Base-by-base conservation (phyloP, 2,113 vertebrate species). In the Aspiorhynchus laticeps region DNA sequence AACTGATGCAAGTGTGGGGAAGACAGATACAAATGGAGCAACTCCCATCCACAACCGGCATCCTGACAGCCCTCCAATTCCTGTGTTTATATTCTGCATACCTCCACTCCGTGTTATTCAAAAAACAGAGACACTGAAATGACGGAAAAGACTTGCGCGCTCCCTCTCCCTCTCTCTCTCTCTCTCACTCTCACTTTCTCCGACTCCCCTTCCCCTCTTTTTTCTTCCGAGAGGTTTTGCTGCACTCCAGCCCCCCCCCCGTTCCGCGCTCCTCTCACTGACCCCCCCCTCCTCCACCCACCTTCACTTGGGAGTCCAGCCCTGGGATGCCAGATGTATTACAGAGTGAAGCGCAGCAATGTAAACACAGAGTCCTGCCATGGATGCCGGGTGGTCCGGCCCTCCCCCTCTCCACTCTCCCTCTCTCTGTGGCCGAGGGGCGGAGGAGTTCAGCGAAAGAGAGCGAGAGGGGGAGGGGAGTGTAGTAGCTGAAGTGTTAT, bases 251-350 rank as follows among this genome's bases (percentile, higher is more conserved):
- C 61, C 90, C 21, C 76, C 89, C n/a, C 85, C 84, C 90, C 90
- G 88, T 80, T 89, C 89, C 38, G 90, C 87, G 59, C 87, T 92
- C 28, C 89, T 88, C 86, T 88, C 28, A 4, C 9, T 59, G 61
- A 71, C 73, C 26, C 65, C 15, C 71, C 53, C 80, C 48, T 51
- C 9, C 61, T 71, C 94, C 95, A 93, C 96, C 95, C 95, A 94
- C 94, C 92, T 94, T 95, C 93, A 96, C 95, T 96, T 93, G 96
- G 96, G 96, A 96, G 96, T 96, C 94, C 93, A 96, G 96, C 97
- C 96, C 96, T 96, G 97, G 97, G 98, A 98, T 98, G 97, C 97
- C 97, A 99, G 97, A 99, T 98, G 97, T 98, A 98, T 98, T 98
- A 98, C 97, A 98, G 96, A 98, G 97, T 97, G 95, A 96, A 97